Conservation (phyloP, 2,113 vertebrate species). For the Melospiza georgiana region DNA sequence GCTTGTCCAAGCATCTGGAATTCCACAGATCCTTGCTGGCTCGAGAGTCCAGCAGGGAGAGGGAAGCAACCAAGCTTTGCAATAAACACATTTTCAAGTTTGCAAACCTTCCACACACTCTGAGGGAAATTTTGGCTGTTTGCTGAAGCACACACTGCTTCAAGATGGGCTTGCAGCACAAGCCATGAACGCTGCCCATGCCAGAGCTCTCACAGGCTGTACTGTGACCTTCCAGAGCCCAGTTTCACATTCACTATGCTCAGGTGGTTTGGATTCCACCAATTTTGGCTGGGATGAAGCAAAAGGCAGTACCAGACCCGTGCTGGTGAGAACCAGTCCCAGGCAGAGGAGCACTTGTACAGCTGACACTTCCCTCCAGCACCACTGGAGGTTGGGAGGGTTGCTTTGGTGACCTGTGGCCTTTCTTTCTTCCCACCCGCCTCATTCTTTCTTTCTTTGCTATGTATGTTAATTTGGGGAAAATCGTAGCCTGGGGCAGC, state of each 20-base stretch:
- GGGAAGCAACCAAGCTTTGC: not conserved
- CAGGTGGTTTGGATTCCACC: not conserved
- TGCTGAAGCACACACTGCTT: not conserved
- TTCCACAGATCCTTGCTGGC: not conserved
- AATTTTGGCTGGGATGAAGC: not conserved
- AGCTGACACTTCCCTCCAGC: not conserved
- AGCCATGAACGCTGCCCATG: not conserved
- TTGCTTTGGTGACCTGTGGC: constrained; percentile 55
- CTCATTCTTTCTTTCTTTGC: constrained; percentile 54
- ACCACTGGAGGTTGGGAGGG: not conserved
- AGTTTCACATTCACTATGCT: not conserved
- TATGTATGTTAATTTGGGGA: constrained; percentile 67
- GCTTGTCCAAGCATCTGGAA: not conserved
- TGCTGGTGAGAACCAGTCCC: not conserved
- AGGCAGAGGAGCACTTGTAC: constrained; percentile 8
- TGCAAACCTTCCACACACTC: not conserved
- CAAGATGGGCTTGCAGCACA: not conserved
- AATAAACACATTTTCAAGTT: not conserved
- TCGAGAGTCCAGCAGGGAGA: not conserved
- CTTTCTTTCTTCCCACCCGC: constrained; percentile 45
- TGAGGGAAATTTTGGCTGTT: not conserved
- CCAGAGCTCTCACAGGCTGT: not conserved
- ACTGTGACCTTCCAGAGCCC: not conserved
- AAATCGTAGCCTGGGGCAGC: constrained; percentile 64
- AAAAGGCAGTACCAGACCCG: not conserved